phyloP scores from a whole-genome alignment of 1,140 invertebrate genomes.

The Pseudomyrmex pallidus region DNA sequence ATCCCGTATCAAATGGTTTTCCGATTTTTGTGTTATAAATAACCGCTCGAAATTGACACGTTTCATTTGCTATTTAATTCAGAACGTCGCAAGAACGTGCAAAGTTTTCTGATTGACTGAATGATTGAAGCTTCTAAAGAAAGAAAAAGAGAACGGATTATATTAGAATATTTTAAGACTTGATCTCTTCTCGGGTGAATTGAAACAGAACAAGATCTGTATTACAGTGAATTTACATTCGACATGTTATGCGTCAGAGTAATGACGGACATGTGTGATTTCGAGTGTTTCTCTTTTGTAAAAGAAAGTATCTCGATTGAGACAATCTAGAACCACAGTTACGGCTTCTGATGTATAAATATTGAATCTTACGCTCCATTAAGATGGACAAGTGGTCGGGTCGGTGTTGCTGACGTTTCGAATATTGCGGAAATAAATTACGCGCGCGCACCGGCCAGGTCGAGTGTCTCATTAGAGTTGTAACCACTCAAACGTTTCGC shows the following conservation, averaged over 20 bases:
- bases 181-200: background rate
- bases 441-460: background rate
- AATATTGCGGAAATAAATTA: conserved; percentile 58
- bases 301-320: conserved; percentile 35
- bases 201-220: conserved; percentile 10
- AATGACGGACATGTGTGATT: background rate
- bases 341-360: background rate
- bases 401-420: conserved; percentile 21
- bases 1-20: background rate
- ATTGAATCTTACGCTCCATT: conserved; percentile 28
- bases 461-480: conserved; percentile 52
- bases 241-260: background rate
- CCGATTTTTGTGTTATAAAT: conserved; percentile 19
- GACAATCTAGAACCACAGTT: background rate
- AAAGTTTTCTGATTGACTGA: background rate
- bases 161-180: background rate
- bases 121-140: too few relatives aligned
- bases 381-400: background rate
- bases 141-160: background rate
- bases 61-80: background rate
- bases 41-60: background rate
- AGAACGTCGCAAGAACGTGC: background rate
- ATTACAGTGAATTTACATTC: background rate
- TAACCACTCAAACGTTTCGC: conserved; percentile 11
- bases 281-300: background rate